A percentile compares a stretch with the other conserved stretches of the same genome.
phyloP scores from a whole-genome alignment of 2,113 vertebrate species.

The Thalassoma bifasciatum region DNA sequence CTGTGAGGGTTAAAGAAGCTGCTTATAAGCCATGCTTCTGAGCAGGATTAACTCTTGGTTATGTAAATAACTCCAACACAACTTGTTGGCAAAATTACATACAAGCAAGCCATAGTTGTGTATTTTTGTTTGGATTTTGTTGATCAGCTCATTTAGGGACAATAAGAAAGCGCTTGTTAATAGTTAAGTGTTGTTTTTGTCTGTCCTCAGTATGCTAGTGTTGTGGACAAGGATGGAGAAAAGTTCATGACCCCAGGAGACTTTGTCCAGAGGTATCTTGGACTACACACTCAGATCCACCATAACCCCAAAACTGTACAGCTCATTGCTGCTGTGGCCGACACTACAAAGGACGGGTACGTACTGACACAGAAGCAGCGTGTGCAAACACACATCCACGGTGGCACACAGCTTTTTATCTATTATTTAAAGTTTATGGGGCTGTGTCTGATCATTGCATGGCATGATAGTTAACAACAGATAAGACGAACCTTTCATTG shows the following conservation, averaged over 20 bases:
- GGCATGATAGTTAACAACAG: slow-evolving; percentile 10
- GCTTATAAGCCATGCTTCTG: slow-evolving; percentile 8
- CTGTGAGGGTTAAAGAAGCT: slow-evolving; percentile 10
- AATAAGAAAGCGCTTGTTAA: background rate
- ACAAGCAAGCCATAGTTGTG: background rate
- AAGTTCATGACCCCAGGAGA: slow-evolving; percentile 95
- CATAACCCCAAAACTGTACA: slow-evolving; percentile 96
- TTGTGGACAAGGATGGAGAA: slow-evolving; percentile 92
- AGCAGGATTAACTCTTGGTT: slow-evolving; percentile 1
- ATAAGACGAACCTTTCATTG: slow-evolving; percentile 44
- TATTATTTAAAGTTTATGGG: slow-evolving; percentile 46
- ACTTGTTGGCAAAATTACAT: background rate
- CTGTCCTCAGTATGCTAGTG: slow-evolving; percentile 88
- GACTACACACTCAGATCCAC: slow-evolving; percentile 90
- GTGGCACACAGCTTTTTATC: slow-evolving; percentile 7
- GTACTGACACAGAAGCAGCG: slow-evolving; percentile 34
- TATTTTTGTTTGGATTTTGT: background rate
- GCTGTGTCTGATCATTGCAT: slow-evolving; percentile 15
- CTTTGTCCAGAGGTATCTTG: slow-evolving; percentile 96
- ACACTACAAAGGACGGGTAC: slow-evolving; percentile 98
- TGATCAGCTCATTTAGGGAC: background rate
- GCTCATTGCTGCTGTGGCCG: slow-evolving; percentile 95
- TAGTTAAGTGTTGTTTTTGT: background rate
- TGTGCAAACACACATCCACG: background rate
- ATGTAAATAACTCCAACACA: background rate